Evolutionary conservation across 1,140 invertebrate genomes (phyloP), one percentile per base, ranked within the genome.

Genomic region (Wiebesia pumilae): DNA sequence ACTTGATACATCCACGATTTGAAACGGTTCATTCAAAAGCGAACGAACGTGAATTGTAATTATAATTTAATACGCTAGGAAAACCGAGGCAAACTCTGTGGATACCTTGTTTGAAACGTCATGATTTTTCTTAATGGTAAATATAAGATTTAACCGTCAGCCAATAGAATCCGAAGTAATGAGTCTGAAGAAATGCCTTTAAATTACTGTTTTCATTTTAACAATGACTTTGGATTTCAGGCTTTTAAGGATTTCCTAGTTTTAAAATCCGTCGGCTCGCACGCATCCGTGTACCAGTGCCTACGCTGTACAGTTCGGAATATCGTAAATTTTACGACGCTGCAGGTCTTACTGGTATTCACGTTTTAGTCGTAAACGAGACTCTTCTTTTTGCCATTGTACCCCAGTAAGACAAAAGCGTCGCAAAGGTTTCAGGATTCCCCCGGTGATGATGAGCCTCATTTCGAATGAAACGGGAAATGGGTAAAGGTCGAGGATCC

Each of bases 311-410:
- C 75, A 43, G 30, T 62, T n/a, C 58, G 65, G 73, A 84, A 84
- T 65, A 84, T 80, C 83, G 83, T 80, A 78, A 79, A 79, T 4
- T 84, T 84, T 84, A 84, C 83, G 83, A 85, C 43, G 6, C 77
- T 35, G 62, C 84, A 80, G 77, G 78, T 85, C 77, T 80, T 85
- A 35, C 78, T 85, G 84, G 84, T 85, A 85, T 80, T 85, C 84
- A 85, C 84, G 84, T 80, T 54, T 16, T 33, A 35, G 33, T 85
- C 84, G 84, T 85, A 81, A 85, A 85, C 77, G 84, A 58, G 78
- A 43, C 40, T 71, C 51, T 73, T 38, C n/a, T 54, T 82, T 30
- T 40, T 67, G 12, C 51, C 73, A 35, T 85, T 65, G 47, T 73
- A 69, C 65, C 35, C 67, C 33, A 71, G 35, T 77, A 78, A 86